Percentiles rank a stretch among this genome's conserved stretches.
Evolutionary conservation across 2,797 vertebrate genomes (phyloP).

Genomic region (Meriones psammophilus): DNA sequence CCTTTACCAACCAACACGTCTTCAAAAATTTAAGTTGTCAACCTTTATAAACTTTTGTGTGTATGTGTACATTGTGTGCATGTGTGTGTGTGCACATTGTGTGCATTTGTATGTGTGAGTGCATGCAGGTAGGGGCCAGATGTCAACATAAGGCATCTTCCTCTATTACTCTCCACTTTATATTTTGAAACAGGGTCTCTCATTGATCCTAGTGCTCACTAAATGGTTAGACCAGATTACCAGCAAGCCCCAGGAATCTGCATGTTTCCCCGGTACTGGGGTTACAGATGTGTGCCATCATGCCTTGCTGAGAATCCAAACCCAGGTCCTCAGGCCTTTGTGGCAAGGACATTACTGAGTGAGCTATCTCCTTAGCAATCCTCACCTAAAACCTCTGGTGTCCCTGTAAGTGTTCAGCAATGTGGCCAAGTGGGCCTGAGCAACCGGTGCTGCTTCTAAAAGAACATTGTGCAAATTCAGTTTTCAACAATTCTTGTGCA

Average conservation of each 20-base stretch:
- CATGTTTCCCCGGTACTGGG: too few relatives aligned
- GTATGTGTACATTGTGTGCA: background rate
- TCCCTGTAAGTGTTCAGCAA: background rate
- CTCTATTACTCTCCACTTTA: background rate
- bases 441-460: background rate
- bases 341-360: background rate
- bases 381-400: too few relatives aligned
- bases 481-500: background rate
- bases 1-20: background rate
- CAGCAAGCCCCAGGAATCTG: background rate
- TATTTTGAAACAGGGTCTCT: background rate
- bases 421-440: background rate
- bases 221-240: background rate
- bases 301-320: background rate
- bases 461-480: background rate
- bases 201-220: background rate
- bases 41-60: background rate
- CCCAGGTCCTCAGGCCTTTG: background rate
- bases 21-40: background rate
- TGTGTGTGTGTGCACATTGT: background rate
- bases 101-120: background rate
- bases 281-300: background rate
- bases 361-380: background rate
- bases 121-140: background rate
- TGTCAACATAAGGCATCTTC: background rate